Conservation (phyloP, 2,888 invertebrate genomes). For the Dinocampus coccinellae region DNA sequence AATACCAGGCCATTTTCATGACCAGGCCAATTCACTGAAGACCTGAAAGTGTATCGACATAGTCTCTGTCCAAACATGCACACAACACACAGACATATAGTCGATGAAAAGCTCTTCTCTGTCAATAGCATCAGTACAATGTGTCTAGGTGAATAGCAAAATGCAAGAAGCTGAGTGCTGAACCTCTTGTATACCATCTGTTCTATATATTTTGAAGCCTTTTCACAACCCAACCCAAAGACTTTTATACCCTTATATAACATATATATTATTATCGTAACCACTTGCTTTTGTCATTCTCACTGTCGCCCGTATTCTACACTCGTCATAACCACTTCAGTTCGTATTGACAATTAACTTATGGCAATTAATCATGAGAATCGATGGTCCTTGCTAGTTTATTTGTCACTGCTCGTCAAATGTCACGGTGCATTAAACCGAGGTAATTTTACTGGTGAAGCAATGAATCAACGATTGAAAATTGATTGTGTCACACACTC, state of each 20-base stretch:
- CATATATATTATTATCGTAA: not conserved
- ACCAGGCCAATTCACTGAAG: slow-evolving; percentile 62
- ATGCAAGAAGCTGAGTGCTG: slow-evolving; percentile 27
- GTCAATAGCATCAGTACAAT: slow-evolving; percentile 12
- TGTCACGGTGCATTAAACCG: not conserved
- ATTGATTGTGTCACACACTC: not conserved
- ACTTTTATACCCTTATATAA: not conserved
- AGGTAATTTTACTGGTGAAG: slow-evolving; percentile 10
- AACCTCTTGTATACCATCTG: slow-evolving; percentile 38
- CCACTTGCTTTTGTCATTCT: slow-evolving; percentile 17
- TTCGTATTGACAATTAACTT: slow-evolving; percentile 10
- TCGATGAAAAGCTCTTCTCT: not conserved
- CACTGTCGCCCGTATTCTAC: not conserved
- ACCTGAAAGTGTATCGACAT: slow-evolving; percentile 40
- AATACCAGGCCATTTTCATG: slow-evolving; percentile 67
- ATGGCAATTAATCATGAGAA: slow-evolving; percentile 14
- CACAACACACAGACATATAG: too few species aligned
- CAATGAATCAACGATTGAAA: not conserved
- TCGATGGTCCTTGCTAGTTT: slow-evolving; percentile 17
- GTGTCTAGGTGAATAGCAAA: slow-evolving; percentile 16
- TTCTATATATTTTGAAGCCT: slow-evolving; percentile 14
- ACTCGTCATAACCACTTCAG: slow-evolving; percentile 9
- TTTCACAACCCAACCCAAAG: slow-evolving; percentile 1
- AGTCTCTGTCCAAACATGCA: slow-evolving; percentile 21
- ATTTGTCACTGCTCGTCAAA: not conserved